A percentile compares a stretch with the other conserved stretches of the same genome.
Evolutionary conservation across 2,888 invertebrate species (phyloP).

Genomic region (Myopa tessellatipennis): DNA sequence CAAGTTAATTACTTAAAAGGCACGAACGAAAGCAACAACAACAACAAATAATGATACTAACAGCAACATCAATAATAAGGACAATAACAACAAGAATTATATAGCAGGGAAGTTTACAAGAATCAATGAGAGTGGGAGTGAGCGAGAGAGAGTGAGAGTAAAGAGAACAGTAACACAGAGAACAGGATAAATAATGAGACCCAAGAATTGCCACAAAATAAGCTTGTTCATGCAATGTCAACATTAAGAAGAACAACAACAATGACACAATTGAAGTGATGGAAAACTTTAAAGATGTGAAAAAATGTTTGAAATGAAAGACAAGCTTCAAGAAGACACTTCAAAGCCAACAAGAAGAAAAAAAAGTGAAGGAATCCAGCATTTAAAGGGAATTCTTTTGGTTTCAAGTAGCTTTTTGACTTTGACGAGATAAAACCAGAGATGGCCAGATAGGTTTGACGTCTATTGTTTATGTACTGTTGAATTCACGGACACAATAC

Average conservation of each 20-base stretch:
- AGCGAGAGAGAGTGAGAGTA: background rate
- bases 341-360: background rate
- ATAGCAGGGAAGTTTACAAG: too few species aligned
- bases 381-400: background rate
- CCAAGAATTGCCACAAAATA: too few species aligned
- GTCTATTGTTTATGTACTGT: too few species aligned
- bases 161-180: too few species aligned
- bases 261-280: background rate
- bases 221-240: too few species aligned
- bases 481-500: too few species aligned
- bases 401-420: too few species aligned
- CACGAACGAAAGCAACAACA: conserved; percentile 6
- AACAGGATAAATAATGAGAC: too few species aligned
- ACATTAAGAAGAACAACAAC: background rate
- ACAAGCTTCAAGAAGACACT: background rate
- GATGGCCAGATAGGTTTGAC: too few species aligned
- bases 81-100: background rate
- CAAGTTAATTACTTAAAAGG: conserved; percentile 34
- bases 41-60: background rate
- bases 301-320: background rate
- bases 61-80: background rate
- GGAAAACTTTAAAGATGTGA: background rate
- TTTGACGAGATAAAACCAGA: too few species aligned
- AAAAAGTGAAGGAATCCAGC: background rate
- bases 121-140: background rate